phyloP scores from a whole-genome alignment of 1,140 invertebrate species.

The Drosophila gunungcola region DNA sequence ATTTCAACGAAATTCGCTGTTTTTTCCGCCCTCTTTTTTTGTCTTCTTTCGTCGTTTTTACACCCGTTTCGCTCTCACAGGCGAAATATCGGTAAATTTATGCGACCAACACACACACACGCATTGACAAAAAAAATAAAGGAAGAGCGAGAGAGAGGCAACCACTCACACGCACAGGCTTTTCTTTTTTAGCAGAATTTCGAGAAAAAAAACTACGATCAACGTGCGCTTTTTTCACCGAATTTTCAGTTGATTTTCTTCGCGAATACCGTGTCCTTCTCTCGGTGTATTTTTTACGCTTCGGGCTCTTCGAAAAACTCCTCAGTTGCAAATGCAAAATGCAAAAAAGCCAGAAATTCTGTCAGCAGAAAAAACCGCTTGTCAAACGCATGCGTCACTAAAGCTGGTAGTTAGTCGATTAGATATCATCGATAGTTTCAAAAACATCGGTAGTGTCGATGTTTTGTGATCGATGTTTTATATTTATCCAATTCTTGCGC shows the following conservation, averaged over 20 bases:
- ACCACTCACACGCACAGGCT: slow-evolving; percentile 15
- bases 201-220: slow-evolving; percentile 53
- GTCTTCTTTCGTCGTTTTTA: slow-evolving; percentile 22
- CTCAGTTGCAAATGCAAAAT: slow-evolving; percentile 17
- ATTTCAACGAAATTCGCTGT: slow-evolving; percentile 21
- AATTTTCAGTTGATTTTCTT: background rate
- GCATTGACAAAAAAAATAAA: slow-evolving; percentile 59
- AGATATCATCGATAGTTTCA: too few relatives aligned
- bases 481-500: too few relatives aligned
- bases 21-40: slow-evolving; percentile 24
- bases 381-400: slow-evolving; percentile 32
- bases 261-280: background rate
- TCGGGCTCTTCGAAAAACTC: slow-evolving; percentile 8
- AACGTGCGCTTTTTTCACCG: slow-evolving; percentile 46
- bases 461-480: too few relatives aligned
- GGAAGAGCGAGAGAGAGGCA: slow-evolving; percentile 23
- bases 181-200: slow-evolving; percentile 39
- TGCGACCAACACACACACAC: slow-evolving; percentile 51
- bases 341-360: slow-evolving; percentile 19
- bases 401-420: background rate
- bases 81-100: slow-evolving; percentile 77
- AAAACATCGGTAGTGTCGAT: background rate
- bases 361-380: slow-evolving; percentile 25
- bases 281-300: slow-evolving; percentile 2
- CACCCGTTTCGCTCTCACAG: slow-evolving; percentile 32